Evolutionary conservation across 2,888 invertebrate species (phyloP).

Genomic region (Venusia cambrica): DNA sequence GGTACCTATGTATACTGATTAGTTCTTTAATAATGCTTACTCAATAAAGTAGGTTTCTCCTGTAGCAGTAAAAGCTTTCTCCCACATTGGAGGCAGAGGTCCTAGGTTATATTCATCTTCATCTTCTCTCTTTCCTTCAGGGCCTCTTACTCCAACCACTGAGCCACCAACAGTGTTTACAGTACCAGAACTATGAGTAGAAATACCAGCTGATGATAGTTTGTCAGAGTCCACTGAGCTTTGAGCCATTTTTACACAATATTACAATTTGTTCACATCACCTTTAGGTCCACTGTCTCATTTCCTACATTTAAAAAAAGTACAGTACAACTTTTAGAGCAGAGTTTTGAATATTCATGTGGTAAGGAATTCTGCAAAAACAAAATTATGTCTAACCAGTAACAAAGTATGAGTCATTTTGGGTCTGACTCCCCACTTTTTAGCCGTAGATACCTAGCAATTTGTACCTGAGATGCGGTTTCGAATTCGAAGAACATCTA

Average conservation of each 20-base stretch:
- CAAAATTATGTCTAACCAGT: constrained; percentile 68
- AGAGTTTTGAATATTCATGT: constrained; percentile 62
- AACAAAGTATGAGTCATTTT: constrained; percentile 73
- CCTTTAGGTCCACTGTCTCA: constrained; percentile 22
- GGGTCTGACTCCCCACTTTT: constrained; percentile 49
- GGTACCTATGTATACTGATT: too few relatives aligned
- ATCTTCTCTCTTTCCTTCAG: constrained; percentile 70
- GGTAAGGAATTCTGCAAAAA: constrained; percentile 61
- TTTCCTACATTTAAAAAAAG: constrained; percentile 34
- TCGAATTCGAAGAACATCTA: constrained; percentile 53
- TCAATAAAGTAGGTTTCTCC: constrained; percentile 99
- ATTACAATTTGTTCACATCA: constrained; percentile 24
- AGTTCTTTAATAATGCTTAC: constrained; percentile 86
- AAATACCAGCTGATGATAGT: constrained; percentile 73
- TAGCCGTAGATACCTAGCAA: constrained; percentile 46
- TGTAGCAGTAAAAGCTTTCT: constrained; percentile 97
- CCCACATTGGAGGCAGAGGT: constrained; percentile 97
- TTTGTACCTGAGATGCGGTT: constrained; percentile 54
- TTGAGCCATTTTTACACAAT: constrained; percentile 69
- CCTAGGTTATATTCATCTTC: constrained; percentile 91
- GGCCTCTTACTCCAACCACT: constrained; percentile 70
- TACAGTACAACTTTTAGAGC: too few relatives aligned
- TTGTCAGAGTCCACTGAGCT: constrained; percentile 74
- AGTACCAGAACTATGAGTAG: constrained; percentile 73
- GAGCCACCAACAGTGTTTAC: constrained; percentile 73